Evolutionary conservation across 92 coral and sea anemone species (phyloP).

Genomic region (Parazoanthus swiftii): DNA sequence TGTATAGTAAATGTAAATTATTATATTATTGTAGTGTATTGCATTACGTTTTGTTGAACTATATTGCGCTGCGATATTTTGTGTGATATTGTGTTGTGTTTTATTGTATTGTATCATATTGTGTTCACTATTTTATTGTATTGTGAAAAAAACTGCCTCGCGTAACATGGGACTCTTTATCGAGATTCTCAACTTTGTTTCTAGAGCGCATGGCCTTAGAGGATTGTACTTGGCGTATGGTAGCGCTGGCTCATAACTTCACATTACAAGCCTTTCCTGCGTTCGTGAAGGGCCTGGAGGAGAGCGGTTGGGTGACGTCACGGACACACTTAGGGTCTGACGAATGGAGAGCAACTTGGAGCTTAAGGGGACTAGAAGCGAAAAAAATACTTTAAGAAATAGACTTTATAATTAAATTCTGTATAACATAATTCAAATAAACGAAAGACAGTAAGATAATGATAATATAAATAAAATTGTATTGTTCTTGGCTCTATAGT

Average conservation of each 20-base stretch:
- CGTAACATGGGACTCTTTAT: no score
- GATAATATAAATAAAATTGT: no score
- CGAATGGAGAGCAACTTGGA: constrained; percentile 98
- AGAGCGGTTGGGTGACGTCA: constrained; percentile 92
- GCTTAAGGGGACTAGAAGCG: constrained; percentile 62
- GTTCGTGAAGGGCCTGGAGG: constrained; percentile 74
- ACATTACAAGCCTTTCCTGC: constrained; percentile 85
- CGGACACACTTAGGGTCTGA: constrained; percentile 92
- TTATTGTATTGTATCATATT: no score
- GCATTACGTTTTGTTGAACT: no score
- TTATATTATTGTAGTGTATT: background rate
- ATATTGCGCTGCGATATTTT: no score
- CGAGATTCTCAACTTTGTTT: background rate
- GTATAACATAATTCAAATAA: background rate
- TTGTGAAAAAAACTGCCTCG: no score
- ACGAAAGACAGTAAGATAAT: background rate
- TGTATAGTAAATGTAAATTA: background rate
- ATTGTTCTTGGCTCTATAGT: background rate
- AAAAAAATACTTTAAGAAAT: constrained; percentile 61
- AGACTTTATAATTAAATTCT: no score
- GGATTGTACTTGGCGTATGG: constrained; percentile 81
- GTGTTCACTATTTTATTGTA: no score
- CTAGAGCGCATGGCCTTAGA: constrained; percentile 55
- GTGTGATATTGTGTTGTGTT: no score
- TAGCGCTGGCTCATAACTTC: constrained; percentile 94